phyloP scores from a whole-genome alignment of 2,113 vertebrate species.

The Anser cygnoides region DNA sequence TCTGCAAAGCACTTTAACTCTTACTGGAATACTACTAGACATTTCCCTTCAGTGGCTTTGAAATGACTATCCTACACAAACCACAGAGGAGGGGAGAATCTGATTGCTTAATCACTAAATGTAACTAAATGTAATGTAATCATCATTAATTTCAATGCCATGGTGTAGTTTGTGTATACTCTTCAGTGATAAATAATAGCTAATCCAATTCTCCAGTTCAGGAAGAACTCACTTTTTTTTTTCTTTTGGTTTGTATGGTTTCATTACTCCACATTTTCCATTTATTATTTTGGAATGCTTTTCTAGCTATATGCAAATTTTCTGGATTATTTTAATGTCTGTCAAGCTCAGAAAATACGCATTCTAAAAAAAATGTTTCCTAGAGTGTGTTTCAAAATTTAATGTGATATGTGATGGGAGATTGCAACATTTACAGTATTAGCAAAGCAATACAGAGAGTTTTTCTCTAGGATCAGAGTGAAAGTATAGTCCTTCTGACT shows the following conservation, averaged over 20 bases:
- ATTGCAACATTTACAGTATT: not conserved
- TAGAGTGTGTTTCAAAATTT: not conserved
- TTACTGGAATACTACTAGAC: not conserved
- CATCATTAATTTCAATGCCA: not conserved
- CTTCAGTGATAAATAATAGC: accelerated
- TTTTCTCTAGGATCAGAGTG: not conserved
- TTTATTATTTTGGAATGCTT: not conserved
- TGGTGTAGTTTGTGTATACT: not conserved
- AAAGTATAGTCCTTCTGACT: not conserved
- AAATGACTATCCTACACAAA: not conserved
- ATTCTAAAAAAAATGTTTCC: not conserved
- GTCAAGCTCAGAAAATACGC: not conserved
- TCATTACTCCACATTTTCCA: not conserved
- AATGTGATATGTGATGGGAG: not conserved
- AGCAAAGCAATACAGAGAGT: not conserved
- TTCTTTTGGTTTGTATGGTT: not conserved
- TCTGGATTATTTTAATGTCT: not conserved
- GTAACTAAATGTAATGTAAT: not conserved
- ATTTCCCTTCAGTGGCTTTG: not conserved
- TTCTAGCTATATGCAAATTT: not conserved
- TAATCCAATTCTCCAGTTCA: not conserved
- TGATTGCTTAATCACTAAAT: not conserved
- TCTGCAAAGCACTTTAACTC: not conserved
- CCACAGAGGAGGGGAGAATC: not conserved
- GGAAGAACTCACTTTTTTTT: not conserved